Evolutionary conservation across 2,888 invertebrate genomes (phyloP).

Genomic region (Atrina japonica): DNA sequence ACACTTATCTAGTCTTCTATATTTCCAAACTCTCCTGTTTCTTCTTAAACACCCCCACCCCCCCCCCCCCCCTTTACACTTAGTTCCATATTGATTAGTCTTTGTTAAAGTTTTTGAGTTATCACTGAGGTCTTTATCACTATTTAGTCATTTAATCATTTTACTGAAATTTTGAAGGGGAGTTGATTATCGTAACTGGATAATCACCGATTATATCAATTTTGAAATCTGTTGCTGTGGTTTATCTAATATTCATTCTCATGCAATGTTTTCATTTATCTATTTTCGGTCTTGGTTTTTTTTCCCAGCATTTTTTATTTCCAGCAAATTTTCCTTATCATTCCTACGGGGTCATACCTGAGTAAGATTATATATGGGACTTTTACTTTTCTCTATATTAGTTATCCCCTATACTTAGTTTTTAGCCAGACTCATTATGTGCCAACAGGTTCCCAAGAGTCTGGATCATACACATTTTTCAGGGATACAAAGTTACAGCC

Average conservation of each 20-base stretch:
- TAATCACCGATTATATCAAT: not conserved
- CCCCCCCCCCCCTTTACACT: no score
- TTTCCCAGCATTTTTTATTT: constrained; percentile 20
- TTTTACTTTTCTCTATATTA: constrained; percentile 9
- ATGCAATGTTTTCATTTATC: not conserved
- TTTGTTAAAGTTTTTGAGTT: no score
- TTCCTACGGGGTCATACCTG: constrained; percentile 25
- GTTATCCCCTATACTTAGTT: constrained; percentile 19
- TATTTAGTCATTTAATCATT: no score
- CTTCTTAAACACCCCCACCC: no score
- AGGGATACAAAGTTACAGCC: constrained; percentile 36
- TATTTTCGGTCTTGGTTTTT: constrained; percentile 14
- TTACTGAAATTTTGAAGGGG: no score
- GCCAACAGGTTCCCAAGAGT: constrained; percentile 36
- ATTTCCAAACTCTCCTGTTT: no score
- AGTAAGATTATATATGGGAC: constrained; percentile 24
- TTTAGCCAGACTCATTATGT: constrained; percentile 30
- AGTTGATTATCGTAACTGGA: not conserved
- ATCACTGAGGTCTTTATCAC: no score
- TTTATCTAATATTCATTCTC: not conserved
- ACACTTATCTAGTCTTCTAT: no score
- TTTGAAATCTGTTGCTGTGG: constrained; percentile 18
- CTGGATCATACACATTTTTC: constrained; percentile 32
- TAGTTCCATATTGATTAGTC: no score
- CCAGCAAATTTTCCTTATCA: constrained; percentile 8